Base-by-base conservation (phyloP, 2,113 vertebrate genomes). In the Ammodytes dubius region DNA sequence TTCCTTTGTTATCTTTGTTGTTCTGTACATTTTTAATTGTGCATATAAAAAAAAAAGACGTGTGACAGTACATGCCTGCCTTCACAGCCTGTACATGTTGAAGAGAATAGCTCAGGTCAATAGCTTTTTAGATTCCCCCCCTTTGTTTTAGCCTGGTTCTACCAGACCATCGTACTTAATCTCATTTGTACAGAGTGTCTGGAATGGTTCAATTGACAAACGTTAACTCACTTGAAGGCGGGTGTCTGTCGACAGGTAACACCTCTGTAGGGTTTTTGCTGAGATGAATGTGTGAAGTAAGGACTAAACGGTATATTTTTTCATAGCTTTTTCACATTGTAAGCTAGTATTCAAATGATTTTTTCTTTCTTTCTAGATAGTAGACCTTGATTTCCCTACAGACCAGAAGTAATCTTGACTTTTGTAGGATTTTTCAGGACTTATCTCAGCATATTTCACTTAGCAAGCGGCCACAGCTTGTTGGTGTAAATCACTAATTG, bases 31-130 rank as follows among this genome's bases (percentile, higher is more conserved):
- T 27, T 27, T 27, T 27, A 27, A 27, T 27, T 27, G 27, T 27
- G 27, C 27, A 27, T 27, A 27, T 27, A 27, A 27, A 27, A 27
- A 27, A 27, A 27, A 27, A 27, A 27, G 27, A 27, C 27, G 1
- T 2, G 27, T 27, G 27, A 27, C 27, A 27, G 27, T 27, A 27
- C 27, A 27, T 27, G 27, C 27, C 27, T 27, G 27, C 27, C 27
- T 86, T 86, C 70, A 77, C 65, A 83, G 68, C 59, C 14, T 71
- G 67, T 64, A 72, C 77, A 69, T 86, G 83, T 72, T 75, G 83
- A 61, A 86, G 75, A 84, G 85, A 90, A 89, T 78, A 70, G 53
- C 59, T 77, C 54, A 7, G 46, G 65, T 69, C 63, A 59, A 77
- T 74, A 78, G 71, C 77, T 86, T 75, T 63, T 54, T 52, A 60